Evolutionary conservation across 2,888 invertebrate species (phyloP).

Genomic region (Rambutsinella grinnellia): DNA sequence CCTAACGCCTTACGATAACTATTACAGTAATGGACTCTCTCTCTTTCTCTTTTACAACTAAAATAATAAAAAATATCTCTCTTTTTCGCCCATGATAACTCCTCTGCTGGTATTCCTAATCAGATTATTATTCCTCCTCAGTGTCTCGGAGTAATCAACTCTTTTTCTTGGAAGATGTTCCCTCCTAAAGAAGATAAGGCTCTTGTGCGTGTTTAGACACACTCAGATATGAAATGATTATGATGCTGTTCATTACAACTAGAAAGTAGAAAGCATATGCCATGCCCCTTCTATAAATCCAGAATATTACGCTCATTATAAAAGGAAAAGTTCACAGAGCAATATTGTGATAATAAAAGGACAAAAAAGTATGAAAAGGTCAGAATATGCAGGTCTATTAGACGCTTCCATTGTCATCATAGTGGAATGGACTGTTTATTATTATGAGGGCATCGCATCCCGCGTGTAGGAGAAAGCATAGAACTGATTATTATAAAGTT

Average conservation of each 20-base stretch:
- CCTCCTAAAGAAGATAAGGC: too few relatives aligned
- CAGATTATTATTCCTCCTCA: neutral
- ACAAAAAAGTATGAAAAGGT: constrained; percentile 27
- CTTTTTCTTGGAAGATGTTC: neutral
- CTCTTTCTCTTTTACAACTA: neutral
- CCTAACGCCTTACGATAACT: constrained; percentile 16
- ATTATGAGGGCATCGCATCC: constrained; percentile 15
- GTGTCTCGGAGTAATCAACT: constrained; percentile 18
- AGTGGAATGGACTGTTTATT: neutral
- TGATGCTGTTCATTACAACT: too few relatives aligned
- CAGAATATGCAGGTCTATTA: constrained; percentile 18
- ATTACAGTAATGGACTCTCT: constrained; percentile 20
- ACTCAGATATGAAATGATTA: too few relatives aligned
- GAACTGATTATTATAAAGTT: neutral
- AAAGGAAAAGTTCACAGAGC: neutral
- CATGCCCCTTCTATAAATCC: neutral
- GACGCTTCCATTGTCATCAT: neutral
- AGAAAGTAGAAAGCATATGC: neutral
- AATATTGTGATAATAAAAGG: neutral
- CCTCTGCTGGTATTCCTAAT: constrained; percentile 13
- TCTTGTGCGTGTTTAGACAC: neutral
- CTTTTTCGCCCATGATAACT: constrained; percentile 10
- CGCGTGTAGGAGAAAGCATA: neutral
- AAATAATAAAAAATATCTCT: neutral
- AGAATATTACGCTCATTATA: neutral